Base-by-base conservation (phyloP, 2,888 invertebrate species). In the Dione vanillae region DNA sequence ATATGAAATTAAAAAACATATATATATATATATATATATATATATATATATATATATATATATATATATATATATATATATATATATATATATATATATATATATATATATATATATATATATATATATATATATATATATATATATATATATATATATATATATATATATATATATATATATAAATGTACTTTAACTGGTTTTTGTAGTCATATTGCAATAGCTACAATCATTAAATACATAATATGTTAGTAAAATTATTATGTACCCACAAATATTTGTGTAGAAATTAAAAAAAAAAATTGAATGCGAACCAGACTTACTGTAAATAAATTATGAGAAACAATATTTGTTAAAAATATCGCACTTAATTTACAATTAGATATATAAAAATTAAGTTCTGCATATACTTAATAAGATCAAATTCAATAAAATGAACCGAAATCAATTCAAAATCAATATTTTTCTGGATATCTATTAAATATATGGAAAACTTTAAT, bases 331-430 rank as follows among this genome's bases (percentile, higher is more conserved):
- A 64, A 67, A 67, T 16, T 67, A 61, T 51, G 47, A 68, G 43
- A 20, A 69, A 69, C 54, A 65, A 54, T 20, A 62, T 49, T 70
- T 45, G n/a, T 59, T 58, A 65, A 19, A 69, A 56, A 69, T 65
- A 40, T 61, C 45, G 49, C 61, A 72, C 65, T 65, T 51, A 69
- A 61, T 69, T 72, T 49, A 71, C 19, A 65, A 19, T 35, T 10
- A 27, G 27, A 27, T 47, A 54, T 54, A 72, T 47, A 61, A n/a
- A 69, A 66, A 61, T 66, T 56, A 69, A 72, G 59, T 11, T 59
- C 52, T 20, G 65, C 43, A 56, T 43, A 67, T 45, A 54, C 52
- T 70, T 40, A 70, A 43, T 20, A 27, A 11, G 9, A 8, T 40
- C 6, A 59, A n/a, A 14, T 19, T 56, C 40, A 58, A 58, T 20